These are phyloP conservation scores for Lasioglossum zephyrum DNA, from an alignment of 2,888 invertebrate genomes.

Conservation along the genomic window DNA sequence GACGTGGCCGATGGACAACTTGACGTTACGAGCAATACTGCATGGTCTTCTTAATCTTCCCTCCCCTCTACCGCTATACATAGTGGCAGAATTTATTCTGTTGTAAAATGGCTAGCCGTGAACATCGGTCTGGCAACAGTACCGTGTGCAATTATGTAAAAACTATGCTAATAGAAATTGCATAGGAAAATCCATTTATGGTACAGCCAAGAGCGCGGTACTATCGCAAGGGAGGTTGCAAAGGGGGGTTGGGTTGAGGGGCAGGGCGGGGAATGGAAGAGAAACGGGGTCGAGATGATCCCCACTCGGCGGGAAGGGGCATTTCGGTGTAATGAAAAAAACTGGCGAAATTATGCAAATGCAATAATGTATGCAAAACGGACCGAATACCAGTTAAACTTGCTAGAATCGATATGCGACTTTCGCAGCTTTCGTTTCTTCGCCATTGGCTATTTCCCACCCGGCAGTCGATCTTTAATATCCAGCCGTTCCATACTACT, in stretches of 20 bases:
- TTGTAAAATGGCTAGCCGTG: conserved; percentile 73
- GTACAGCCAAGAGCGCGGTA: conserved; percentile 31
- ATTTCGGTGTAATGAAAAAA: conserved; percentile 76
- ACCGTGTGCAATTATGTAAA: conserved; percentile 80
- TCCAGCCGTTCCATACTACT: conserved; percentile 18
- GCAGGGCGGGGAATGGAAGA: not conserved
- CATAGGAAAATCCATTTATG: conserved; percentile 80
- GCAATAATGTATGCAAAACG: conserved; percentile 76
- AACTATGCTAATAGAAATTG: conserved; percentile 83
- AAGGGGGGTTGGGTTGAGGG: not conserved
- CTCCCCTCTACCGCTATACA: conserved; percentile 55
- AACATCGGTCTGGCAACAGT: conserved; percentile 68
- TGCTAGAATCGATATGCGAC: conserved; percentile 68
- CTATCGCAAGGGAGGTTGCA: conserved; percentile 6
- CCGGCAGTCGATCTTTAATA: conserved; percentile 18
- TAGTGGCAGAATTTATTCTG: conserved; percentile 75
- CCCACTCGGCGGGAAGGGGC: conserved; percentile 50
- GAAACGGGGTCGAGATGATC: conserved; percentile 41
- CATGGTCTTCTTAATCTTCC: conserved; percentile 3
- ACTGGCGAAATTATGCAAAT: conserved; percentile 79
- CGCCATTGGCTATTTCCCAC: conserved; percentile 38
- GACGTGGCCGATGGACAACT: not conserved
- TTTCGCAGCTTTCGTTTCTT: conserved; percentile 48
- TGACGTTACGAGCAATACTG: conserved; percentile 6
- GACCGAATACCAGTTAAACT: conserved; percentile 63